Base-by-base conservation (phyloP, 2,888 invertebrate species). In the Melanotus villosus region DNA sequence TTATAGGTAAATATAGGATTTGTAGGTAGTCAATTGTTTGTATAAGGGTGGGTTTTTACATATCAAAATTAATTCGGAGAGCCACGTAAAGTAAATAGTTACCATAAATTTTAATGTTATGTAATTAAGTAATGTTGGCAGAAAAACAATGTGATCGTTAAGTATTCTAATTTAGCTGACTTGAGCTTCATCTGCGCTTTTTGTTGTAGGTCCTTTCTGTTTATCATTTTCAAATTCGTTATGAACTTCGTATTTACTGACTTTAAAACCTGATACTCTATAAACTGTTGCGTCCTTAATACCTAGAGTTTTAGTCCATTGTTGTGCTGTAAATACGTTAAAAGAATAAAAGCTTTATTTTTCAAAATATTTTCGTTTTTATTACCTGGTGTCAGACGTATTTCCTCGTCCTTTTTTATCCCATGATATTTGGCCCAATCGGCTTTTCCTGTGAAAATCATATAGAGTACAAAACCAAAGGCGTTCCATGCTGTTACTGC, bases 401-500 rank as follows among this genome's bases (percentile, higher is more conserved):
- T 80, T 72, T 91, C 90, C 70, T 89, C 90, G 50, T 90, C 89
- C 5, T 87, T 81, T 81, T 90, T 91, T 2, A 89, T 82, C 3
- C 91, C 92, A 78, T 91, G 87, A 75, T 88, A 88, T 75, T 88
- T 85, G 0, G 91, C 91, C 92, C 92, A 92, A 80, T 92, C 90
- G 3, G 82, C 86, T 78, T 90, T 90, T 1, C 92, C 92, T 0
- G 80, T 83, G 72, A 86, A 90, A 9, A 86, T 80, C 82, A 86
- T 87, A 76, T 90, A 92, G 16, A 86, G 73, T 2, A 92, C 88
- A 14, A 90, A 76, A 7, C 91, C 92, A 79, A 92, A 90, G 0
- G 91, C 90, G 82, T 93, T 90, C 92, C 92, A 93, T 10, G 91
- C 90, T 6, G 90, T n/a, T 43, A 93, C 63, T 32, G 88, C 89